Base-by-base conservation (phyloP, 2,113 vertebrate genomes). In the Antechinus stuartii region DNA sequence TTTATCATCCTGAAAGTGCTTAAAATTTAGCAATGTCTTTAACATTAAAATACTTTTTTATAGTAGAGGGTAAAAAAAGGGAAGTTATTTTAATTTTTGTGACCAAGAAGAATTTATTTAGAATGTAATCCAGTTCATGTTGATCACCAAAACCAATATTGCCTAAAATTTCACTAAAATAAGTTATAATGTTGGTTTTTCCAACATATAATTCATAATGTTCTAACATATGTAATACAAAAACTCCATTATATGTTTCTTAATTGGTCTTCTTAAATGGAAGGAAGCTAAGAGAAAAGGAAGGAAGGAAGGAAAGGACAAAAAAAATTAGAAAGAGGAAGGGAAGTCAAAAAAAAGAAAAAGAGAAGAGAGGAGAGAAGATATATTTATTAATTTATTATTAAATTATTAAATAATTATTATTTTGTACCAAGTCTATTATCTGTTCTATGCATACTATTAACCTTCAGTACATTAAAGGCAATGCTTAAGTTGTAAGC, bases 21-120 rank as follows among this genome's bases (percentile, higher is more conserved):
- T 95, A 42, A 96, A 95, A 92, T 54, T 94, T 53, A 96, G n/a
- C 49, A 93, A 56, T 91, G 55, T 94, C 30, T 94, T 95, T 54
- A 50, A 94, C 89, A 90, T 56, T 46, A 11, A 91, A 47, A 95
- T 91, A 24, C 54, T 95, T 95, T 96, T 54, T 90, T 92, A 89
- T 1, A 42, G 27, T 12, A 27, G 25, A 47, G 52, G 89, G 61
- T 57, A 49, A 76, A 52, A 47, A 92, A 4, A 27, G 91, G 55
- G 68, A 95, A 95, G 3, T 23, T 89, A 2, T 14, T 93, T 47
- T 27, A 47, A 93, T 42, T 90, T 1, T 95, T 52, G 3, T 53
- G 76, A 42, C 68, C 35, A 84, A 84, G 68, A 84, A 84, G 68
- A 84, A n/a, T 84, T 84, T 84, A 42, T 84, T 84, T 84, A 84